Percentiles rank a stretch among this genome's conserved stretches.
These are phyloP conservation scores for Apamea sordens DNA, from an alignment of 2,888 invertebrate species.

Conservation along the genomic window DNA sequence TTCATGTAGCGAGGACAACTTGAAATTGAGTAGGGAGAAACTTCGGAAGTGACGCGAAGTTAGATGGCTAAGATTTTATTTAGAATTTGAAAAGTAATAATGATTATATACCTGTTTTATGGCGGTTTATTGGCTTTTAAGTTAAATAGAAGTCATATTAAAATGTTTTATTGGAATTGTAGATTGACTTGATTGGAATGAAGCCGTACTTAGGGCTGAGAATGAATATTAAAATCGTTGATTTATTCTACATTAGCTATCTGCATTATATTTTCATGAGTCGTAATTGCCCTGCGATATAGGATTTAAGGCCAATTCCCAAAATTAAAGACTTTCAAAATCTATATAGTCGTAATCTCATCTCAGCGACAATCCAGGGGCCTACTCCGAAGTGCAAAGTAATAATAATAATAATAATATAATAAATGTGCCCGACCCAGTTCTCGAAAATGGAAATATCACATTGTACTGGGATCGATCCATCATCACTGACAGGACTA, in stretches of 20 bases:
- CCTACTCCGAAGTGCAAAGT: too few species aligned
- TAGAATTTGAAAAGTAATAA: slow-evolving; percentile 20
- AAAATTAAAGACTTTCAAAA: not conserved
- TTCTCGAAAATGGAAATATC: too few species aligned
- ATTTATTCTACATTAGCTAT: not conserved
- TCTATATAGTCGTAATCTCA: not conserved
- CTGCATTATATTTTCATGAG: not conserved
- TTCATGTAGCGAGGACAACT: slow-evolving; percentile 30
- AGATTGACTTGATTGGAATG: not conserved
- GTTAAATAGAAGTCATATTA: slow-evolving; percentile 6
- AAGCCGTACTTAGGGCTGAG: not conserved
- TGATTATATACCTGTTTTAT: not conserved
- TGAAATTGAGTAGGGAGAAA: slow-evolving; percentile 46
- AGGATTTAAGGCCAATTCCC: not conserved
- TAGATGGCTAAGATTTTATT: slow-evolving; percentile 28
- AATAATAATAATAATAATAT: too few species aligned
- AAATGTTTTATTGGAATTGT: not conserved
- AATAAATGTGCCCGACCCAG: too few species aligned
- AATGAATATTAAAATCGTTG: not conserved
- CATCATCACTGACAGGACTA: too few species aligned
- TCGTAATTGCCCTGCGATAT: not conserved
- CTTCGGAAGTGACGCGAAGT: slow-evolving; percentile 39
- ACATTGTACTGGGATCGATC: too few species aligned
- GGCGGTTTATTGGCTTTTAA: slow-evolving; percentile 1
- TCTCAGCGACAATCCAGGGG: not conserved